phyloP scores from a whole-genome alignment of 2,888 invertebrate species.

The Clusia tigrina region DNA sequence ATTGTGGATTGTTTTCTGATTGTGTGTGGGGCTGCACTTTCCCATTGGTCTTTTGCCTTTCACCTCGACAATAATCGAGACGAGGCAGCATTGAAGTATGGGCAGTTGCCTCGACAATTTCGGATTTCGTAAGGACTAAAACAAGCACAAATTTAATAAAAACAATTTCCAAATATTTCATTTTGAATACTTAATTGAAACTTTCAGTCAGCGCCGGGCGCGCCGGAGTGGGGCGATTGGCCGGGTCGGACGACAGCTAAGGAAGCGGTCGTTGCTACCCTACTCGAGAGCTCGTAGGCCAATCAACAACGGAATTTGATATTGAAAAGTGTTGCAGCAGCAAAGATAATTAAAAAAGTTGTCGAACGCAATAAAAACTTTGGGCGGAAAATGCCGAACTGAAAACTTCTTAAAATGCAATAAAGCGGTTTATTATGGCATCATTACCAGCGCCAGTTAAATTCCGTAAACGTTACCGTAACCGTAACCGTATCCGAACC shows the following conservation, averaged over 20 bases:
- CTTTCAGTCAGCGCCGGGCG: constrained; percentile 37
- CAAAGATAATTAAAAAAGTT: constrained; percentile 51
- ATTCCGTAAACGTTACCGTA: too few relatives aligned
- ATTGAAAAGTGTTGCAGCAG: constrained; percentile 12
- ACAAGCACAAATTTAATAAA: constrained; percentile 46
- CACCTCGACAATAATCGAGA: neutral
- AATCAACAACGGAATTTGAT: constrained; percentile 19
- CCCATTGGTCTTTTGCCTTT: neutral
- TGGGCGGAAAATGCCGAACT: neutral
- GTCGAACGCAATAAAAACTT: constrained; percentile 26
- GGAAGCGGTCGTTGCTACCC: too few relatives aligned
- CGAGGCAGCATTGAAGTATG: neutral
- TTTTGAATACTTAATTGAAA: constrained; percentile 58
- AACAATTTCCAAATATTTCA: constrained; percentile 54
- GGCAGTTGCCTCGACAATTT: constrained; percentile 41
- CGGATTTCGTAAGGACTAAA: constrained; percentile 45
- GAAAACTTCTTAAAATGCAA: constrained; percentile 48
- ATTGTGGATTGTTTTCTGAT: constrained; percentile 36
- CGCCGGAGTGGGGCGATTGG: neutral
- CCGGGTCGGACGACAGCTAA: too few relatives aligned
- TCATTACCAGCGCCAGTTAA: constrained; percentile 40
- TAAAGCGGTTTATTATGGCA: constrained; percentile 54
- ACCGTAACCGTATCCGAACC: neutral
- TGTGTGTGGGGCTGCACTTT: neutral
- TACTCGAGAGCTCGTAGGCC: too few relatives aligned